Evolutionary conservation across 2,888 invertebrate genomes (phyloP), one percentile per base, ranked within the genome.

Genomic region (Pomacea canaliculata): DNA sequence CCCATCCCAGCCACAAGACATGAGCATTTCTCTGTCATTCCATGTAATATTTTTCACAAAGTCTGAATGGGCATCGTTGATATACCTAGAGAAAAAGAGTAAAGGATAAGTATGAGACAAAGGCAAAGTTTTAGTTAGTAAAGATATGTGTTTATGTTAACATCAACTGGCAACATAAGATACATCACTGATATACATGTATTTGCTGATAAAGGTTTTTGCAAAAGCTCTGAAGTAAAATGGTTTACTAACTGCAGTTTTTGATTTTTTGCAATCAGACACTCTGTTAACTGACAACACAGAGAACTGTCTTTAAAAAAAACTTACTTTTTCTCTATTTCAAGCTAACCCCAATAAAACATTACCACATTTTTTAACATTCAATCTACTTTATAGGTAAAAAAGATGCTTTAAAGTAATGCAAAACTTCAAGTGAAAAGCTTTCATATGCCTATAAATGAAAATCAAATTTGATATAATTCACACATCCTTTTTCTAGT

Each of bases 41-140:
- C 73, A 73, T 9, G 73, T 56, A 46, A 73, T 16, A 10, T 65
- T 65, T 37, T 66, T 65, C 27, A 73, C 56, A 66, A 66, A 73
- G 56, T 73, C 73, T 18, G 66, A 65, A 65, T 73, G 73, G 37
- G 27, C 19, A 18, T 63, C 63, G 19, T 7, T 63, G n/a, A 23
- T 27, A 19, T 63, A 63, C n/a, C 63, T 63, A 19, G 23, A 10
- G 19, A 7, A 63, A 16, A 27, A 27, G 19, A 23, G 63, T 7
- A 63, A 10, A 63, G 63, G 60, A 19, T 60, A 37, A 37, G 37
- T 60, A 60, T 60, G n/a, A 19, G 16, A 60, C n/a, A 19, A 60
- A 19, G n/a, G 16, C n/a, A 60, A 19, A 7, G n/a, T 7, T 60
- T 19, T 7, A 60, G 60, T n/a, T 60, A 18, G 16, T 60, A 60